phyloP scores from a whole-genome alignment of 2,113 vertebrate species.

The Oryzias celebensis region DNA sequence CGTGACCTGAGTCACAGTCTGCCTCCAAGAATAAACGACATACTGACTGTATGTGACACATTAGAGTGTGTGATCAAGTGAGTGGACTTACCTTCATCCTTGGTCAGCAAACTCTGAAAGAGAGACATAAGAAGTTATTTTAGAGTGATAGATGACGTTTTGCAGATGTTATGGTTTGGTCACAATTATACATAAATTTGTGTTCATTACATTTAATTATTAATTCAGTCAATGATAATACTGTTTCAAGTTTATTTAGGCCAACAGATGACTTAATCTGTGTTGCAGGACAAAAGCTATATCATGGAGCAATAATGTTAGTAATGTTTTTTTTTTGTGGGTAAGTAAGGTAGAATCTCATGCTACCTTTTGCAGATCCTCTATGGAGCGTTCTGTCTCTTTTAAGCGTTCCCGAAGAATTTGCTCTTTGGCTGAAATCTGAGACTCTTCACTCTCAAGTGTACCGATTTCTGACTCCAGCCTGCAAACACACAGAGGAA shows the following conservation, averaged over 20 bases:
- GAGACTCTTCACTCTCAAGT: conserved; percentile 93
- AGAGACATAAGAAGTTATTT: conserved; percentile 27
- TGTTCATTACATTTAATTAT: too few relatives aligned
- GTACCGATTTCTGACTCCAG: conserved; percentile 89
- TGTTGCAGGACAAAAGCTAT: too few relatives aligned
- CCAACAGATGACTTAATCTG: too few relatives aligned
- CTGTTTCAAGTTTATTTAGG: too few relatives aligned
- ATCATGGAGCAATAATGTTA: too few relatives aligned
- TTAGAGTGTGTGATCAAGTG: neutral
- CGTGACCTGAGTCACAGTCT: neutral
- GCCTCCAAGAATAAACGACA: neutral
- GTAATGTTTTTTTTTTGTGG: too few relatives aligned
- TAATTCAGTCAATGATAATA: too few relatives aligned
- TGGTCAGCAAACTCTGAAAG: conserved; percentile 86
- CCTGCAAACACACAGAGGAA: conserved; percentile 73
- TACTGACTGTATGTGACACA: neutral
- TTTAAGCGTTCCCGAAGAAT: conserved; percentile 90
- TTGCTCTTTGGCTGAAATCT: conserved; percentile 97
- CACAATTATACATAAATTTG: too few relatives aligned
- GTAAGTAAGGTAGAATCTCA: too few relatives aligned
- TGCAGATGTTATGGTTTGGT: neutral
- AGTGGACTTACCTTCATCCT: conserved; percentile 85
- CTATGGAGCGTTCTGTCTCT: conserved; percentile 90
- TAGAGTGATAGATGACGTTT: neutral
- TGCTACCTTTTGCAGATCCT: conserved; percentile 91